A percentile compares a stretch with the other conserved stretches of the same genome.
Conservation (phyloP, 1,140 invertebrate species). For the Anastatus disparis region DNA sequence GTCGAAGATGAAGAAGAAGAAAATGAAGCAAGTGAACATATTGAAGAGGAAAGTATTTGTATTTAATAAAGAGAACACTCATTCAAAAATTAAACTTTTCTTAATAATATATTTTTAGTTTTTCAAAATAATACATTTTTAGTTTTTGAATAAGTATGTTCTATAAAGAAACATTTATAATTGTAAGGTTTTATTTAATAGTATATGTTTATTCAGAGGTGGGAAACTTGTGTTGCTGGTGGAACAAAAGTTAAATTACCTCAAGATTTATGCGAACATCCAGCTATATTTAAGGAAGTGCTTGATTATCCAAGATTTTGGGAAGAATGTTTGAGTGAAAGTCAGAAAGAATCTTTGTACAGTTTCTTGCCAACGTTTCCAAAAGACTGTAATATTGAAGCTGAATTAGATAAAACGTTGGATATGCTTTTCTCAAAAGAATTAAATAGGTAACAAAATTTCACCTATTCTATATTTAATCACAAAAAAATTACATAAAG, state of each 20-base stretch:
- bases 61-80: too few relatives aligned
- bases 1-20: constrained; percentile 56
- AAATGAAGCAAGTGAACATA: constrained; percentile 53
- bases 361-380: constrained; percentile 72
- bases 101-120: too few relatives aligned
- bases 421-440: constrained; percentile 71
- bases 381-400: constrained; percentile 67
- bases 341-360: constrained; percentile 63
- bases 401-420: constrained; percentile 71
- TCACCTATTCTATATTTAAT: neutral
- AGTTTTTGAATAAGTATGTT: too few relatives aligned
- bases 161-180: neutral
- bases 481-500: too few relatives aligned
- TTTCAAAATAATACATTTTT: too few relatives aligned
- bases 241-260: constrained; percentile 65
- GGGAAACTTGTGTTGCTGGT: constrained; percentile 62
- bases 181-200: constrained; percentile 8
- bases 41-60: constrained; percentile 44
- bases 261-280: constrained; percentile 68
- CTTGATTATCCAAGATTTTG: constrained; percentile 68
- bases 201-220: constrained; percentile 54
- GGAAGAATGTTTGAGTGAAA: constrained; percentile 67
- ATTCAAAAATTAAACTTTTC: too few relatives aligned
- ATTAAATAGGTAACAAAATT: constrained; percentile 70
- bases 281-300: constrained; percentile 69